These are phyloP conservation scores for Drosophila sordidula DNA, from an alignment of 2,888 invertebrate genomes.

Conservation along the genomic window DNA sequence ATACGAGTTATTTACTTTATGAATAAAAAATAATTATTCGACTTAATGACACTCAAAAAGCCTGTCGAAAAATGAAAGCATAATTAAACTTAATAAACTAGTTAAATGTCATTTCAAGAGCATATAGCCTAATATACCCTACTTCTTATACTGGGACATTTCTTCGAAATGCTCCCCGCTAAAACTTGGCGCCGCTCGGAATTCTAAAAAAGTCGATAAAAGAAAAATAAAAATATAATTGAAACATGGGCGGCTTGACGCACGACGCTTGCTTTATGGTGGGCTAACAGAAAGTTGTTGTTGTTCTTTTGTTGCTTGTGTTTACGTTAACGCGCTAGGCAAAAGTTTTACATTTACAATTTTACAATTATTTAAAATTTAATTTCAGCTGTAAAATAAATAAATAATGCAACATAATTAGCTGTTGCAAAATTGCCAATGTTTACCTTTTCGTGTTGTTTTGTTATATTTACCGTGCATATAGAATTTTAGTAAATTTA, in stretches of 20 bases:
- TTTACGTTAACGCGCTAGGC: slow-evolving; percentile 23
- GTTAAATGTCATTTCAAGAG: background rate
- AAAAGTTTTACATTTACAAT: slow-evolving; percentile 44
- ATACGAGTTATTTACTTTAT: too few species aligned
- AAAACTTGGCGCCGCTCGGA: slow-evolving; percentile 26
- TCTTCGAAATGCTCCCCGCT: background rate
- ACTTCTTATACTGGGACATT: background rate
- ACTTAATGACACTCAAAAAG: background rate
- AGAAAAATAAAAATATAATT: slow-evolving; percentile 47
- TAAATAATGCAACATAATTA: slow-evolving; percentile 42
- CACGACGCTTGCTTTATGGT: slow-evolving; percentile 24
- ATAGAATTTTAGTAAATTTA: background rate
- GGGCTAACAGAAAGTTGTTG: slow-evolving; percentile 3
- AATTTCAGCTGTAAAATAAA: slow-evolving; percentile 46
- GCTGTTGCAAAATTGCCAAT: slow-evolving; percentile 19
- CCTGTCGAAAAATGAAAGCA: background rate
- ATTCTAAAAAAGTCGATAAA: slow-evolving; percentile 44
- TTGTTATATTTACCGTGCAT: background rate
- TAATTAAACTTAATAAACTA: background rate
- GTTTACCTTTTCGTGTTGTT: background rate
- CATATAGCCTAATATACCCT: background rate
- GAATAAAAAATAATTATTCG: too few species aligned
- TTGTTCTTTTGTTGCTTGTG: slow-evolving; percentile 18
- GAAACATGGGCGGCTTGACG: slow-evolving; percentile 49
- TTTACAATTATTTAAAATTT: slow-evolving; percentile 45